phyloP scores from a whole-genome alignment of 2,113 vertebrate genomes.

The Sebastes fasciatus region DNA sequence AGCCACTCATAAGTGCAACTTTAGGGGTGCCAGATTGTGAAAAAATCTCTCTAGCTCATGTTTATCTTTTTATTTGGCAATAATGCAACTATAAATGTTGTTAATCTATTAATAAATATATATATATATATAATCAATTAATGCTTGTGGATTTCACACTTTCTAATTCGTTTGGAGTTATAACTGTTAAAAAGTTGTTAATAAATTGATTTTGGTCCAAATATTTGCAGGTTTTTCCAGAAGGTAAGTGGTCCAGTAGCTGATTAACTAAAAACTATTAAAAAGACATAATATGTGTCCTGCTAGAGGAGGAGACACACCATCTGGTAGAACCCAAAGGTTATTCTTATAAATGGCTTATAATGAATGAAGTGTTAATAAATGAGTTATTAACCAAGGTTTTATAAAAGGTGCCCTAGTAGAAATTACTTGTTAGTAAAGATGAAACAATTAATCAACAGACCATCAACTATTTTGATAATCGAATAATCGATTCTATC shows the following conservation, averaged over 20 bases:
- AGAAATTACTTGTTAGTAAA: not conserved
- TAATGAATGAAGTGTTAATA: not conserved
- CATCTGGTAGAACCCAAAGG: not conserved
- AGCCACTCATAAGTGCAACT: not conserved
- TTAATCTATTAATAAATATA: not conserved
- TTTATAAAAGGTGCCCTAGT: not conserved
- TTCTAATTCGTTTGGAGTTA: not conserved
- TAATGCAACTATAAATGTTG: not conserved
- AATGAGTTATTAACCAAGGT: not conserved
- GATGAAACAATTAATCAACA: not conserved
- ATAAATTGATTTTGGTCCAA: not conserved
- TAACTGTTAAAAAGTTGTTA: not conserved
- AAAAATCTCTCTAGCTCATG: not conserved
- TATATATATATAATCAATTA: not conserved
- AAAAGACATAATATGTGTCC: not conserved
- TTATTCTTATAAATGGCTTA: not conserved
- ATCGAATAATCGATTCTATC: not conserved
- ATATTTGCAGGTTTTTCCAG: not conserved
- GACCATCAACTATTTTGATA: slow-evolving; percentile 1
- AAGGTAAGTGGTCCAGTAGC: not conserved
- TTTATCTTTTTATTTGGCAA: not conserved
- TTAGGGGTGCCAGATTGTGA: not conserved
- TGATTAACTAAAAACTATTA: not conserved
- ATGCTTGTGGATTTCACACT: not conserved
- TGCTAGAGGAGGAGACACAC: not conserved